Evolutionary conservation across 2,797 vertebrate genomes (phyloP).

Genomic region (Poeciliopsis gracilis): DNA sequence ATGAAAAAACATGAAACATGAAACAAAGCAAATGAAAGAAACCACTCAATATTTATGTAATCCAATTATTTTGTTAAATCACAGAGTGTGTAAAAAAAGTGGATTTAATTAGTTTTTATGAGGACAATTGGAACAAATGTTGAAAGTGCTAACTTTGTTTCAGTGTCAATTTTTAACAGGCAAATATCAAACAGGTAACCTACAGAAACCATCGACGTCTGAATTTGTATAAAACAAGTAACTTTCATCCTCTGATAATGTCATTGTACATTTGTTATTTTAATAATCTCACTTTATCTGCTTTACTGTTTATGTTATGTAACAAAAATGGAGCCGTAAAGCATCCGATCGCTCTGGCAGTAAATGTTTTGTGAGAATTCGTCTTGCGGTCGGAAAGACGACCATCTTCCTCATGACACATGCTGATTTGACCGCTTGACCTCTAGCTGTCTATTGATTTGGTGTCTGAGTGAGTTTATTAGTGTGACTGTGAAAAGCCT

Average conservation of each 20-base stretch:
- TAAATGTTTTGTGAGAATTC: neutral
- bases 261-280: neutral
- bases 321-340: neutral
- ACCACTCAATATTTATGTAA: slow-evolving; percentile 4
- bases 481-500: neutral
- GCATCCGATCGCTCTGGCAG: neutral
- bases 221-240: neutral
- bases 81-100: slow-evolving; percentile 1
- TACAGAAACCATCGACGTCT: neutral
- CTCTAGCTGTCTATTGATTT: neutral
- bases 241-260: neutral
- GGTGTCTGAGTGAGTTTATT: neutral
- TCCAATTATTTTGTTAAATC: neutral
- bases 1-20: slow-evolving; percentile 39
- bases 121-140: neutral
- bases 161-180: neutral
- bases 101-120: neutral
- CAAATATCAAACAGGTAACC: neutral
- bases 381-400: neutral
- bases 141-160: neutral
- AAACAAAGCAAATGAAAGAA: slow-evolving; percentile 34
- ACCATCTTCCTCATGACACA: neutral
- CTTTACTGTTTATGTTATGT: neutral
- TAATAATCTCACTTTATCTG: neutral
- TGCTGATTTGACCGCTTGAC: neutral